These are phyloP conservation scores for Beroe ovata DNA, from an alignment of 37 sponge, comb jelly and placozoan genomes.

Conservation along the genomic window DNA sequence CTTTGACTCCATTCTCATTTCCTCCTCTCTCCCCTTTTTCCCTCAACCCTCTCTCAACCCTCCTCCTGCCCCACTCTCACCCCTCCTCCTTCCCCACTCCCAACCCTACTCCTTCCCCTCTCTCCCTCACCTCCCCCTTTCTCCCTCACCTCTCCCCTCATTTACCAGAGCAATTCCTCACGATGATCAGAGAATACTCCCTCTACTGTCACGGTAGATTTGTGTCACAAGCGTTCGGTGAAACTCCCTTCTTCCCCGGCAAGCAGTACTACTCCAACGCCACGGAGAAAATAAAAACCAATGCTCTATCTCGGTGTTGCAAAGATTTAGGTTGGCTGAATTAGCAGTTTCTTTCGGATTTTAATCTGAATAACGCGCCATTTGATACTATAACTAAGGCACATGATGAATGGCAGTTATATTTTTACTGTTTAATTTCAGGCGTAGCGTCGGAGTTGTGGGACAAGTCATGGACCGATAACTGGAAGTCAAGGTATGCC, in stretches of 20 bases:
- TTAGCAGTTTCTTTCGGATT: no score
- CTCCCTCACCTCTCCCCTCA: no score
- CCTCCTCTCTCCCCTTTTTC: no score
- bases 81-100: background rate
- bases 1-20: no score
- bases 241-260: conserved; percentile 24
- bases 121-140: no score
- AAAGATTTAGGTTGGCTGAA: conserved; percentile 44
- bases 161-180: conserved; percentile 33
- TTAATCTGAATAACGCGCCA: no score
- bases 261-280: conserved; percentile 57
- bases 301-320: conserved; percentile 38
- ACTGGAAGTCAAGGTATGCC: background rate
- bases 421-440: background rate
- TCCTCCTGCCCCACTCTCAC: background rate
- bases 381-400: no score
- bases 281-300: conserved; percentile 22
- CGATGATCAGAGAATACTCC: conserved; percentile 32
- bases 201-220: conserved; percentile 62
- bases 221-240: conserved; percentile 50
- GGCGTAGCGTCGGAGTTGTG: conserved; percentile 55
- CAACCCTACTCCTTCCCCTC: no score
- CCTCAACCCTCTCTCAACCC: no score
- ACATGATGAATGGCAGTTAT: background rate
- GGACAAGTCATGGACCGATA: conserved; percentile 48